These are phyloP conservation scores for Trilocha varians DNA, from an alignment of 2,888 invertebrate species.

Conservation along the genomic window DNA sequence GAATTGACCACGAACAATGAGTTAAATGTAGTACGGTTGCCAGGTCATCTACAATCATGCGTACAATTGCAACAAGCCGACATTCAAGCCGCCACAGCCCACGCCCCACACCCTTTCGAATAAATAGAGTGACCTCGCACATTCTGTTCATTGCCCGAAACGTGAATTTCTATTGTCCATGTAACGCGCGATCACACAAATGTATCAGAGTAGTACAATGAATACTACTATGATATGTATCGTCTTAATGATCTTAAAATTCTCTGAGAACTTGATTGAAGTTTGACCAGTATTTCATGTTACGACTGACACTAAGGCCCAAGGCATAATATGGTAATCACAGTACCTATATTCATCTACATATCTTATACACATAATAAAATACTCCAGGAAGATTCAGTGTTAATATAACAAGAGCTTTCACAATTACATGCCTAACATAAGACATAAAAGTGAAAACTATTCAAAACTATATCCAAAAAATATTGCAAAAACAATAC, in stretches of 20 bases:
- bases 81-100: conserved; percentile 18
- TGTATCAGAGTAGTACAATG: background rate
- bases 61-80: conserved; percentile 11
- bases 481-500: background rate
- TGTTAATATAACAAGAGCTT: no score
- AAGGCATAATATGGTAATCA: no score
- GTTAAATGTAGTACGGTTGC: background rate
- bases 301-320: no score
- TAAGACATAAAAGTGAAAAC: background rate
- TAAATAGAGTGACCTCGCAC: conserved; percentile 21
- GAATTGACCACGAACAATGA: background rate
- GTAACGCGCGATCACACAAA: background rate
- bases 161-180: background rate
- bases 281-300: no score
- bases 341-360: no score
- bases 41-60: conserved; percentile 1
- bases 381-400: no score
- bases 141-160: background rate
- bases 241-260: background rate
- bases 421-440: no score
- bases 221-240: background rate
- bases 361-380: no score
- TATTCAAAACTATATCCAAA: background rate
- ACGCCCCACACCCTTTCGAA: conserved; percentile 43
- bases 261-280: no score